Evolutionary conservation across 2,797 vertebrate genomes (phyloP).

Genomic region (Enteromius argenteus): DNA sequence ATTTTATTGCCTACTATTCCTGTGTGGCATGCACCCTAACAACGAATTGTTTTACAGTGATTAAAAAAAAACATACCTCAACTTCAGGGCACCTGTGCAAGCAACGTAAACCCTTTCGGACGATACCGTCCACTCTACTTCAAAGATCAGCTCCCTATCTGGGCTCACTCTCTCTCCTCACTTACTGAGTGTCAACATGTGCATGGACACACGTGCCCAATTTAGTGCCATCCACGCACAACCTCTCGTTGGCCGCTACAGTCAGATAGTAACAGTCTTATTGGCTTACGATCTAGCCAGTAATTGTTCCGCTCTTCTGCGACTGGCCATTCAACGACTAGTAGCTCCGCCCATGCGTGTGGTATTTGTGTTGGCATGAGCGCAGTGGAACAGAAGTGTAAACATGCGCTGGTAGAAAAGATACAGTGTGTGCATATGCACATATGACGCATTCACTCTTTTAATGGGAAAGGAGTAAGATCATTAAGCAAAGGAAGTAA

Average conservation of each 20-base stretch:
- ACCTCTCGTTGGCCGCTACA: slow-evolving; percentile 70
- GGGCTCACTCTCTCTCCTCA: slow-evolving; percentile 40
- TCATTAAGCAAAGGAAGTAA: slow-evolving; percentile 39
- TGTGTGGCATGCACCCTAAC: neutral
- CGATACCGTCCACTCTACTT: neutral
- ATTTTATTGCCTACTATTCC: neutral
- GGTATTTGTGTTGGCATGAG: slow-evolving; percentile 66
- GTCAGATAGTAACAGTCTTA: slow-evolving; percentile 53
- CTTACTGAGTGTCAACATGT: slow-evolving; percentile 81
- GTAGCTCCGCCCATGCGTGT: slow-evolving; percentile 72
- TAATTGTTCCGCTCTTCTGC: slow-evolving; percentile 61
- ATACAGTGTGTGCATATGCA: neutral
- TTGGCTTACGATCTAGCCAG: slow-evolving; percentile 73
- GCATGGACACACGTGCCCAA: slow-evolving; percentile 82
- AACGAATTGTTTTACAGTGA: neutral
- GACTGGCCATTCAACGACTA: slow-evolving; percentile 68
- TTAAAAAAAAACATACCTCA: neutral
- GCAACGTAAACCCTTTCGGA: slow-evolving; percentile 4
- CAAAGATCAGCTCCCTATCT: slow-evolving; percentile 54
- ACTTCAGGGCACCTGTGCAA: slow-evolving; percentile 12
- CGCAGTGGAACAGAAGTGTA: neutral
- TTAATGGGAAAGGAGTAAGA: neutral
- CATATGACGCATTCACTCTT: neutral
- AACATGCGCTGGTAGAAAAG: neutral
- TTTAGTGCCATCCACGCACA: slow-evolving; percentile 65